These are phyloP conservation scores for Drosophila flavopinicola DNA, from an alignment of 2,888 invertebrate species.

Conservation along the genomic window DNA sequence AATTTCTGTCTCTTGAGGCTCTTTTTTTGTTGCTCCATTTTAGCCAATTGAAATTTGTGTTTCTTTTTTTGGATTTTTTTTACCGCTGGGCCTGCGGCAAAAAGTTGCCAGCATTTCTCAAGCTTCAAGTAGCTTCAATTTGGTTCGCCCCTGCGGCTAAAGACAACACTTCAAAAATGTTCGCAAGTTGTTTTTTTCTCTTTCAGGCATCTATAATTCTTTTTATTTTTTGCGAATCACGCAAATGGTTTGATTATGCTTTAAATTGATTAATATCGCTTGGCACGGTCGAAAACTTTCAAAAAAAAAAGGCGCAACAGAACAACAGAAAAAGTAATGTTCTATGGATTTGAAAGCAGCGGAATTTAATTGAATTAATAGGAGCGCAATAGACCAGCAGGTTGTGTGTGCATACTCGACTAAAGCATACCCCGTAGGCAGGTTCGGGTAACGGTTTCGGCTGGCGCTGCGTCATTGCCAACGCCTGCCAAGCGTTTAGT, in stretches of 20 bases:
- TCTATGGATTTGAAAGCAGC: slow-evolving; percentile 42
- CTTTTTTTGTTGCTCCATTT: slow-evolving; percentile 13
- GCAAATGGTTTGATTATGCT: slow-evolving; percentile 72
- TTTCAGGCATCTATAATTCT: slow-evolving; percentile 6
- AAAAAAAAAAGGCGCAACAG: slow-evolving; percentile 14
- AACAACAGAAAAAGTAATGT: slow-evolving; percentile 17
- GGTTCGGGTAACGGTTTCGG: slow-evolving; percentile 18
- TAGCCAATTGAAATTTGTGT: slow-evolving; percentile 32
- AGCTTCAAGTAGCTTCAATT: slow-evolving; percentile 54
- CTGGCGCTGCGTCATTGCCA: slow-evolving; percentile 23
- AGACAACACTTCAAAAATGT: slow-evolving; percentile 61
- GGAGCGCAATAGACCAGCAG: slow-evolving; percentile 20
- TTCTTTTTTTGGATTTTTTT: slow-evolving; percentile 12
- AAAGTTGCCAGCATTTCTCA: slow-evolving; percentile 40
- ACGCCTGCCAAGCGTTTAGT: slow-evolving; percentile 22
- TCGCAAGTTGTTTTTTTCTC: slow-evolving; percentile 39
- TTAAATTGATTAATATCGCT: slow-evolving; percentile 68
- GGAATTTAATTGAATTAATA: slow-evolving; percentile 70
- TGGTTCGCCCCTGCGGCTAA: slow-evolving; percentile 41
- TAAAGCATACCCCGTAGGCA: slow-evolving; percentile 19
- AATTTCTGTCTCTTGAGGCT: slow-evolving; percentile 11
- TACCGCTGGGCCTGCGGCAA: slow-evolving; percentile 30
- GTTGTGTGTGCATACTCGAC: slow-evolving; percentile 1
- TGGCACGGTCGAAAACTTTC: slow-evolving; percentile 16
- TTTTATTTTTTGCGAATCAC: slow-evolving; percentile 48